phyloP scores from a whole-genome alignment of 37 sponge, comb jelly and placozoan genomes.

The Bolinopsis microptera region DNA sequence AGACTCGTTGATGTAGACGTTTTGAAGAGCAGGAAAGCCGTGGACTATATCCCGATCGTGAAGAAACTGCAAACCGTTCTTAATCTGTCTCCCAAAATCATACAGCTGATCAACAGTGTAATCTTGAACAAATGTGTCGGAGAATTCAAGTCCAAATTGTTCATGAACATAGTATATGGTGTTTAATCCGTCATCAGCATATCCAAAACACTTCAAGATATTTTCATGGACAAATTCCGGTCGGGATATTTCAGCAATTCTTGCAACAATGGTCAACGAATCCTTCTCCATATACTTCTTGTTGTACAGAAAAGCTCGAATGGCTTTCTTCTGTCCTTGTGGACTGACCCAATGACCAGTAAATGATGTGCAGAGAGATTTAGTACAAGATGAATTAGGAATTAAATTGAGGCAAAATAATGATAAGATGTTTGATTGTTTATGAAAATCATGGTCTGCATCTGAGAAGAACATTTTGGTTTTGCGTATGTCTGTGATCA shows the following conservation, averaged over 20 bases:
- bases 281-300: constrained; percentile 17
- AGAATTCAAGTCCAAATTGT: constrained; percentile 1
- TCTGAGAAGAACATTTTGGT: background rate
- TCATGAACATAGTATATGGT: constrained; percentile 35
- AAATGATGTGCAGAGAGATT: constrained; percentile 23
- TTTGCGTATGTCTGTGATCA: constrained; percentile 10
- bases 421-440: constrained; percentile 15
- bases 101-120: constrained; percentile 26
- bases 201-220: constrained; percentile 27
- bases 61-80: background rate
- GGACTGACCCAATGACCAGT: constrained; percentile 2
- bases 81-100: constrained; percentile 61
- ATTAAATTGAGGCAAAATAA: background rate
- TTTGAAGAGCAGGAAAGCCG: constrained; percentile 58
- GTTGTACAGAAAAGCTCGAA: background rate
- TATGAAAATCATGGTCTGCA: constrained; percentile 26
- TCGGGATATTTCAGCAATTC: background rate
- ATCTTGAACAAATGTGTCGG: constrained; percentile 28
- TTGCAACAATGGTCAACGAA: background rate
- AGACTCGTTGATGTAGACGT: constrained; percentile 19
- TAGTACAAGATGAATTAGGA: background rate
- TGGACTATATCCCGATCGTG: constrained; percentile 61
- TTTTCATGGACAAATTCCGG: constrained; percentile 49
- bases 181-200: constrained; percentile 38
- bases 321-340: background rate